Base-by-base conservation (phyloP, 2,113 vertebrate species). In the Mandrillus leucophaeus region DNA sequence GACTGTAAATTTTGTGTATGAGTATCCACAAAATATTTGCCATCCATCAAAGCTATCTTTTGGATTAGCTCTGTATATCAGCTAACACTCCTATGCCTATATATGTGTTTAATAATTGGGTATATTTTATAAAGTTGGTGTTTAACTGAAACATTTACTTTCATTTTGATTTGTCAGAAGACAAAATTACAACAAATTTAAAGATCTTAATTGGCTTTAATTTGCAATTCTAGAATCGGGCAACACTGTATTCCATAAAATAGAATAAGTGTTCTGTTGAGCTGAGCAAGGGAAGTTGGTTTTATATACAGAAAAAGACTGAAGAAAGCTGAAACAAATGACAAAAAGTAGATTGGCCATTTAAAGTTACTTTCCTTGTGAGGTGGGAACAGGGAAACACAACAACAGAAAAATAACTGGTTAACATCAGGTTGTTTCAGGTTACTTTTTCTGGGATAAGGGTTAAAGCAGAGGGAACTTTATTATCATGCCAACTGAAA, bases 61-160 rank as follows among this genome's bases (percentile, higher is more conserved):
- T 23, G 27, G 25, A 16, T 25, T 78, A 66, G 55, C 81, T 94
- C 61, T 80, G 59, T 88, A 7, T 61, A 52, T 64, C 66, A 85
- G 10, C 38, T 87, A 68, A 48, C 14, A 88, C 50, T 88, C 40
- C 55, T 45, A 38, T 70, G 30, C 30, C n/a, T 25, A 55, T 16
- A 1, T 64, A 43, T 25, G 8, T 88, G 14, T 82, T 80, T 82
- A 75, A 59, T 82, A 61, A 50, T 40, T 82, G 38, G 72, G 20
- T 35, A 57, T 82, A 72, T 64, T 95, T 89, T 64, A 75, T 90
- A 55, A 89, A 61, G 16, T 64, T 32, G 22, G 30, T 40, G 10
- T 95, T 95, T 83, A 75, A 64, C 32, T 66, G 25, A 61, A 95
- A 43, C 57, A 88, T 48, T 94, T 81, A n/a, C 40, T 89, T 82